A percentile compares a stretch with the other conserved stretches of the same genome.
phyloP scores from a whole-genome alignment of 2,888 invertebrate genomes.

The Aspidapion aeneum region DNA sequence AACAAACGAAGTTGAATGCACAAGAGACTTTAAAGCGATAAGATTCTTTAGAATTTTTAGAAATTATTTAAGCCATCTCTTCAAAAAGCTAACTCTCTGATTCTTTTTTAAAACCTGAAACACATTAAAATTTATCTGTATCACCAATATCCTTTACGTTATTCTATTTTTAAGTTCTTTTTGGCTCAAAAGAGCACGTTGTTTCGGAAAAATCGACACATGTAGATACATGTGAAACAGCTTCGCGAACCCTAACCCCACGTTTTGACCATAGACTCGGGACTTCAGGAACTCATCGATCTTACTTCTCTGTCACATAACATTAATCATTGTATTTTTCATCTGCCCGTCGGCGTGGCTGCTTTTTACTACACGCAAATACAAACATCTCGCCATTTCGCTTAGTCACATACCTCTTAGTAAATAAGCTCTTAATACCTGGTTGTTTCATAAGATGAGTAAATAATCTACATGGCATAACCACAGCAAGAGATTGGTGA shows the following conservation, averaged over 20 bases:
- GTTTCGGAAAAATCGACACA: conserved; percentile 42
- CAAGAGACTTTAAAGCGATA: no score
- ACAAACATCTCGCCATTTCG: no score
- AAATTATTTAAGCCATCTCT: background rate
- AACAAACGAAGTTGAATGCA: no score
- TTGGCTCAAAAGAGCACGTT: conserved; percentile 11
- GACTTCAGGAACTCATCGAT: conserved; percentile 42
- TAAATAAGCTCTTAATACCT: no score
- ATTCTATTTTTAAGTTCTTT: no score
- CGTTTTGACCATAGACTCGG: conserved; percentile 23
- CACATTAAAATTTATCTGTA: background rate
- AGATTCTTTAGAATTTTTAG: background rate
- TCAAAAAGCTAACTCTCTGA: background rate
- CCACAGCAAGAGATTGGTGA: no score
- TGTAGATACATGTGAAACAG: conserved; percentile 43
- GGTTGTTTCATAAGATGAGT: no score
- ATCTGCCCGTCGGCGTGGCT: conserved; percentile 35
- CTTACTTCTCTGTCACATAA: conserved; percentile 46
- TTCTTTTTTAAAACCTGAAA: background rate
- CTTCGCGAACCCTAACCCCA: conserved; percentile 32
- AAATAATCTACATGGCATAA: no score
- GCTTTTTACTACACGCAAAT: no score
- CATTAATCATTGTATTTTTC: conserved; percentile 49
- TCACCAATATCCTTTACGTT: no score
- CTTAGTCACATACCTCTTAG: no score